Conservation (phyloP, 2,888 invertebrate genomes). For the Choreutis nemorana region DNA sequence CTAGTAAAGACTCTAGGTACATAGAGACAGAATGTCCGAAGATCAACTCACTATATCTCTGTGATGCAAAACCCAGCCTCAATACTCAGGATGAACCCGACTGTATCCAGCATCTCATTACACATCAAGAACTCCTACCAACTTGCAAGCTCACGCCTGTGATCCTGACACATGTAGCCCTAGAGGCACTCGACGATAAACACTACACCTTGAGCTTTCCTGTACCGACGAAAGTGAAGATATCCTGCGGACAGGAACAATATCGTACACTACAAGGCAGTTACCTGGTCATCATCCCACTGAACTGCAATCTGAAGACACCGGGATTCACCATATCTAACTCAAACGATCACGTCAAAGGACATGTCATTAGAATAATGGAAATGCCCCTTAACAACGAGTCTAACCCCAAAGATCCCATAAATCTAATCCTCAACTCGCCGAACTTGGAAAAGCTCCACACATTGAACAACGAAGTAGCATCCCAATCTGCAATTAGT, state of each 20-base stretch:
- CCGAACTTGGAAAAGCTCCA: neutral
- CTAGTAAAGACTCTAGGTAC: slow-evolving; percentile 8
- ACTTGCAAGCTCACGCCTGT: slow-evolving; percentile 13
- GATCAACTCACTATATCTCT: slow-evolving; percentile 8
- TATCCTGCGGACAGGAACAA: slow-evolving; percentile 12
- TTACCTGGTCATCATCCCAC: slow-evolving; percentile 10
- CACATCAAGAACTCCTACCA: slow-evolving; percentile 7
- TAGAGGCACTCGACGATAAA: slow-evolving; percentile 14
- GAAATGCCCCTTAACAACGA: neutral
- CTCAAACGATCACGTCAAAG: slow-evolving; percentile 3
- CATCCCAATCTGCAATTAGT: neutral
- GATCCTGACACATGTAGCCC: slow-evolving; percentile 6
- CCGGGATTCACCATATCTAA: slow-evolving; percentile 4
- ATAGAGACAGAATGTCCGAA: slow-evolving; percentile 13
- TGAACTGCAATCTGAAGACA: slow-evolving; percentile 6
- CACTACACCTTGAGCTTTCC: slow-evolving; percentile 13
- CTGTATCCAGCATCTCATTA: slow-evolving; percentile 13
- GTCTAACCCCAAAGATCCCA: neutral
- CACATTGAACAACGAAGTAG: neutral
- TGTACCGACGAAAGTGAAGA: slow-evolving; percentile 9
- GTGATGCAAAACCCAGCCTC: slow-evolving; percentile 7
- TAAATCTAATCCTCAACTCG: neutral
- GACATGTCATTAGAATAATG: slow-evolving; percentile 5
- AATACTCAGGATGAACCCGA: slow-evolving; percentile 3
- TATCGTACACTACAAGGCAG: slow-evolving; percentile 12